A percentile compares a stretch with the other conserved stretches of the same genome.
phyloP scores from a whole-genome alignment of 2,113 vertebrate species.

The Alexandromys fortis region DNA sequence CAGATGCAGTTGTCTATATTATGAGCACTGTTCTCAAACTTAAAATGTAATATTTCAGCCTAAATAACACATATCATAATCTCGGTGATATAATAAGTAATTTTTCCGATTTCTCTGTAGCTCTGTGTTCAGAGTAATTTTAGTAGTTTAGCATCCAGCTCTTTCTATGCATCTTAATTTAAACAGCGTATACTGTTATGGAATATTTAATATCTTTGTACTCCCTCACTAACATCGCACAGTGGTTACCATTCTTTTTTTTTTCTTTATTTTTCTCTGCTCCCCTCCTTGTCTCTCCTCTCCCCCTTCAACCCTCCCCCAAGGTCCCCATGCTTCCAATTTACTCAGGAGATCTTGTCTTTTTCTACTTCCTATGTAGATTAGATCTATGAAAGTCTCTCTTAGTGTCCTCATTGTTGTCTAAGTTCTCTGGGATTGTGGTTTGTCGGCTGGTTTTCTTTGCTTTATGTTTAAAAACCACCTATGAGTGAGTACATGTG shows the following conservation, averaged over 20 bases:
- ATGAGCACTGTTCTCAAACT: neutral
- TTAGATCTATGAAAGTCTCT: too few species aligned
- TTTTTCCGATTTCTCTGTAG: conserved; percentile 14
- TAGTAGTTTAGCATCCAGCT: neutral
- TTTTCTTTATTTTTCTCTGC: too few species aligned
- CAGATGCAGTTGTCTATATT: neutral
- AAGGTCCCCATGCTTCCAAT: too few species aligned
- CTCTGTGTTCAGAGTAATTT: conserved; percentile 45
- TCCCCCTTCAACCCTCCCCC: too few species aligned
- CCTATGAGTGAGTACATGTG: too few species aligned
- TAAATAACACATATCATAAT: conserved; percentile 13
- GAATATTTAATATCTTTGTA: conserved; percentile 19
- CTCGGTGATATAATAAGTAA: neutral
- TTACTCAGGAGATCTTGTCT: too few species aligned
- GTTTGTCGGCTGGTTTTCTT: too few species aligned
- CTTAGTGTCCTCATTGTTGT: too few species aligned
- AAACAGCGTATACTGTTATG: neutral
- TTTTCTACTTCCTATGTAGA: too few species aligned
- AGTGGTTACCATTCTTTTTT: neutral
- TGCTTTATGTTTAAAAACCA: too few species aligned
- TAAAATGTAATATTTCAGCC: conserved; percentile 28
- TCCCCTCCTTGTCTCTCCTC: too few species aligned
- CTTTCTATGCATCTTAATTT: conserved; percentile 4
- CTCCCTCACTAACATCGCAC: neutral
- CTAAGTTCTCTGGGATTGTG: too few species aligned